Evolutionary conservation across 2,797 vertebrate genomes (phyloP), one percentile per base, ranked within the genome.

Genomic region (Rhinatrema bivittatum): DNA sequence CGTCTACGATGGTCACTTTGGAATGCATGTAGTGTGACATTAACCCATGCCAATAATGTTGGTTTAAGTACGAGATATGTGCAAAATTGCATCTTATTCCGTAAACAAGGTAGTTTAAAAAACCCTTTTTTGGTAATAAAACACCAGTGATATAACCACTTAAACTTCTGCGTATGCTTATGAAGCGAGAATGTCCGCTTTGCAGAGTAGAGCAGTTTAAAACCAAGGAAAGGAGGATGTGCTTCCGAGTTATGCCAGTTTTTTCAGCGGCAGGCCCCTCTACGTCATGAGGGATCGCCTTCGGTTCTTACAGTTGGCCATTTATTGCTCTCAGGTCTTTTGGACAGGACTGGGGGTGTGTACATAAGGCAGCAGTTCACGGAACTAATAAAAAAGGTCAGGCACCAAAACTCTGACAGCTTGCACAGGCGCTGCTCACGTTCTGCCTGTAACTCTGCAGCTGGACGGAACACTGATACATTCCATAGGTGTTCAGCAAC

Each of bases 391-490:
- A n/a, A n/a, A n/a, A n/a, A n/a, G 29, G 48, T 89, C 68, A 96
- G 71, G 84, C 67, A 62, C 72, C 86, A 62, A 78, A 51, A 52
- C 61, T 77, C 57, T 85, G 85, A 70, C 94, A 98, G 54, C 68
- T 76, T 3, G 72, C 50, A 1, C 94, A 98, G 34, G 56, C 78
- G 68, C 76, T 82, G 45, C 50, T 65, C 3, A 29, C 62, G 51
- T 87, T 84, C 56, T 76, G 85, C 60, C 86, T 74, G 73, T 87
- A 86, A 15, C 85, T 91, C 82, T 95, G 92, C 43, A 97, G 78
- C 77, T 98, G 93, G 38, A 98, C 78, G 5, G 91, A 94, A 63
- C 93, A 97, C 43, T 83, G 85, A 49, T 74, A 89, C 66, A 97
- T 72, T 20, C 90, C 89, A 14, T 95, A 88, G 0, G 89, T 93